phyloP scores from a whole-genome alignment of 2,888 invertebrate genomes.

The Chymomyza amoena region DNA sequence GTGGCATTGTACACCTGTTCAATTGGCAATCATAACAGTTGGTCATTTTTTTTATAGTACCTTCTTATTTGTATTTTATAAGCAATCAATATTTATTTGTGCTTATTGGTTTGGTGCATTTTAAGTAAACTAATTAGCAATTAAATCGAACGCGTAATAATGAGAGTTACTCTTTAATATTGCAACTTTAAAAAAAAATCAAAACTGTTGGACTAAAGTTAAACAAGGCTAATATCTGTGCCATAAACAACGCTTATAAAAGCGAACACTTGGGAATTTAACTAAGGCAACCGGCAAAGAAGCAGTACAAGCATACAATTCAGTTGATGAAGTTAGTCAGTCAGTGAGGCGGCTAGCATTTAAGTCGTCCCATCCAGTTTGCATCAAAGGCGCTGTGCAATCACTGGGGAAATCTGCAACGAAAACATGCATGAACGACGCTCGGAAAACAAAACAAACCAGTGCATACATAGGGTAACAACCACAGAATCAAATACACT shows the following conservation, averaged over 20 bases:
- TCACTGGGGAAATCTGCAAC: constrained; percentile 63
- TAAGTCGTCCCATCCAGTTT: constrained; percentile 16
- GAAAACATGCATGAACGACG: constrained; percentile 46
- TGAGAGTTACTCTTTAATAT: background rate
- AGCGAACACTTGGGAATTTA: constrained; percentile 1
- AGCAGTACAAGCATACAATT: background rate
- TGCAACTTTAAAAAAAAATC: background rate
- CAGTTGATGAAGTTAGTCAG: background rate
- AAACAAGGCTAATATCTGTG: background rate
- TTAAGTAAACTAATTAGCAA: constrained; percentile 48
- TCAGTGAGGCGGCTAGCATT: background rate
- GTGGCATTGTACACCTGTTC: background rate
- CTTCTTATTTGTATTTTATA: constrained; percentile 22
- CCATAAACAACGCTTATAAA: background rate
- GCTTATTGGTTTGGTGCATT: too few species aligned
- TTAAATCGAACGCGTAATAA: background rate
- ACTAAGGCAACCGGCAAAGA: background rate
- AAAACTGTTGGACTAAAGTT: background rate
- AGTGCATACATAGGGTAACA: constrained; percentile 33
- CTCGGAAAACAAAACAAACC: constrained; percentile 53
- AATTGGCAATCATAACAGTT: constrained; percentile 29
- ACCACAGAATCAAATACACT: constrained; percentile 31
- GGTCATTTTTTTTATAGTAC: constrained; percentile 44
- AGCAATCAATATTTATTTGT: background rate
- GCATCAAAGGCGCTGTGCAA: constrained; percentile 48